These are phyloP conservation scores for Volucella zonaria DNA, from an alignment of 2,888 invertebrate genomes.

Conservation along the genomic window DNA sequence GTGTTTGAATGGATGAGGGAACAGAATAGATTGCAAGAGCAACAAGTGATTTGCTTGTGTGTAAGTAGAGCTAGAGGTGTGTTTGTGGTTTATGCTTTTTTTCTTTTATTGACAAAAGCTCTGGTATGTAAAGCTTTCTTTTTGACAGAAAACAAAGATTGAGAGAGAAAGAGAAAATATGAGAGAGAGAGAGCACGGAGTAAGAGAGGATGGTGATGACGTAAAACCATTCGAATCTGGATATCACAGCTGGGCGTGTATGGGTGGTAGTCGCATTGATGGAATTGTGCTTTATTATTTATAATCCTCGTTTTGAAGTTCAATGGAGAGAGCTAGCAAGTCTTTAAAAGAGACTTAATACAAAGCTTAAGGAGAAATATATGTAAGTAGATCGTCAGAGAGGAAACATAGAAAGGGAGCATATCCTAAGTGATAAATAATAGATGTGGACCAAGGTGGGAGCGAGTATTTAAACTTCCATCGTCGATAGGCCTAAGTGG, in stretches of 20 bases:
- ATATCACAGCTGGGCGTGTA: neutral
- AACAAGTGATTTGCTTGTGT: constrained; percentile 62
- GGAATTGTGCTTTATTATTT: no score
- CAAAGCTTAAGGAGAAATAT: no score
- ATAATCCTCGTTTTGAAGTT: no score
- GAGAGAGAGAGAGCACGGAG: constrained; percentile 6
- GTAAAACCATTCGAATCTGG: constrained; percentile 20
- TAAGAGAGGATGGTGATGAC: constrained; percentile 33
- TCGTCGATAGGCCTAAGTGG: no score
- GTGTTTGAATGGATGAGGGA: constrained; percentile 11
- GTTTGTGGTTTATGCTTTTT: constrained; percentile 20
- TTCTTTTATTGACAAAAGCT: constrained; percentile 12
- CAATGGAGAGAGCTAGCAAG: no score
- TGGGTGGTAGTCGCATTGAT: no score
- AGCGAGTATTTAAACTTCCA: no score
- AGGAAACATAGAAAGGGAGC: no score
- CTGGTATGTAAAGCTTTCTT: constrained; percentile 34
- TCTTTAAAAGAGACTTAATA: no score
- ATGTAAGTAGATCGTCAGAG: no score
- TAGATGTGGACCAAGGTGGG: no score
- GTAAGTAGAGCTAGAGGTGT: constrained; percentile 28
- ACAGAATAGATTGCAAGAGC: constrained; percentile 43
- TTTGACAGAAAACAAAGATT: constrained; percentile 27
- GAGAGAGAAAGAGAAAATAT: constrained; percentile 20
- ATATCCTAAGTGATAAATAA: no score